phyloP scores from a whole-genome alignment of 1,140 invertebrate genomes.

The Polyergus mexicanus region DNA sequence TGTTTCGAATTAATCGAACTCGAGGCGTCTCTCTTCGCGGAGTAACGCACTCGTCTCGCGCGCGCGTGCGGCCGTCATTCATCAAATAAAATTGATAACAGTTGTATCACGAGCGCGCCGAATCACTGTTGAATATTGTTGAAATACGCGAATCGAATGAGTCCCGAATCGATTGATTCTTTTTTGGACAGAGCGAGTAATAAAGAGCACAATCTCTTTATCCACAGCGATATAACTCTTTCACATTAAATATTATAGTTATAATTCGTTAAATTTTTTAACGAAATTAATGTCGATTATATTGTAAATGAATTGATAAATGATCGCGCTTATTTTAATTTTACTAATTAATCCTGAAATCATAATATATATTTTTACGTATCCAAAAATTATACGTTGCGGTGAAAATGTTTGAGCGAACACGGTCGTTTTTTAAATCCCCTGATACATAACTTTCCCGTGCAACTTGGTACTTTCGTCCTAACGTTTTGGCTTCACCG shows the following conservation, averaged over 20 bases:
- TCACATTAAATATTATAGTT: not conserved
- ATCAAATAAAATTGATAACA: slow-evolving; percentile 37
- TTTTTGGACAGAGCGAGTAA: too few species aligned
- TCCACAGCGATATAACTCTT: not conserved
- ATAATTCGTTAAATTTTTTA: not conserved
- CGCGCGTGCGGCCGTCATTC: slow-evolving; percentile 3
- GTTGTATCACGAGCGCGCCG: not conserved
- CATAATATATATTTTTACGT: not conserved
- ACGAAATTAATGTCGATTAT: not conserved
- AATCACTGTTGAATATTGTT: not conserved
- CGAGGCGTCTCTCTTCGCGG: slow-evolving; percentile 62
- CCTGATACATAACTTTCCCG: slow-evolving; percentile 1
- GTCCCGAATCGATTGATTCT: not conserved
- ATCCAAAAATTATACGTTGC: too few species aligned
- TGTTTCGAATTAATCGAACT: slow-evolving; percentile 74
- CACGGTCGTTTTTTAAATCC: not conserved
- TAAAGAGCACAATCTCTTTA: not conserved
- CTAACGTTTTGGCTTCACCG: slow-evolving; percentile 36
- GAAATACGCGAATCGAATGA: not conserved
- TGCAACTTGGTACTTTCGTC: slow-evolving; percentile 40
- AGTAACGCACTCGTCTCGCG: slow-evolving; percentile 41
- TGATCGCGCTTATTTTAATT: not conserved
- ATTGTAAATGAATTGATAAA: not conserved
- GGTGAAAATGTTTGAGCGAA: not conserved
- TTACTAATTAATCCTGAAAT: slow-evolving; percentile 1